Evolutionary conservation across 2,888 invertebrate species (phyloP), one percentile per base, ranked within the genome.

Genomic region (Acrobasis repandana): DNA sequence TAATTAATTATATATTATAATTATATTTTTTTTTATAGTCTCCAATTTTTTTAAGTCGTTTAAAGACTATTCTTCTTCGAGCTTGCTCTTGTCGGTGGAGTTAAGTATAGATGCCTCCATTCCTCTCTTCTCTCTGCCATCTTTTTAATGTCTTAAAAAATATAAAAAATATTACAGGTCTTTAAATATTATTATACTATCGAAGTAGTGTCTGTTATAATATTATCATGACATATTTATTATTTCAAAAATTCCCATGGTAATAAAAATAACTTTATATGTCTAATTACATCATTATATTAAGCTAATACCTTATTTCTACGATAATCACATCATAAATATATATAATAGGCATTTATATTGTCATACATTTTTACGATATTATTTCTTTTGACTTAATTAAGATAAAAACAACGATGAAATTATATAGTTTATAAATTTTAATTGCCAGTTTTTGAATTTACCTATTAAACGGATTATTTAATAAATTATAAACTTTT

Each of bases 351-450:
- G 3, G 6, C 14, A 28, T 50, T 28, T 20, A 54, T 20, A 11
- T 11, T 18, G 20, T 14, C 54, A 38, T 54, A 50, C 18, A 43
- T 38, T 10, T 54, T 54, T 54, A 38, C 14, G 18, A 14, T 18
- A 14, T 18, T 51, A 54, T 54, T 38, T 54, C 38, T 38, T 54
- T 38, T 54, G 54, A 20, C 20, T 54, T 54, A 6, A 28, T 5
- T 28, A 28, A 6, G 28, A 54, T 18, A 38, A 36, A 6, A 28
- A 0, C 4, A 28, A 28, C 28, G 20, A 38, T n/a, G 15, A 10
- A 14, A n/a, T n/a, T n/a, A 20, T 50, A 3, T 9, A 28, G 20
- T 52, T n/a, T 2, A n/a, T 52, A 52, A 52, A 16, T 52, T 52
- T 48, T 18, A 16, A 48, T 48, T 18, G 18, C 9, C 1, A 6